Conservation (phyloP, 2,797 vertebrate genomes). For the Hoplostethus mediterraneus region DNA sequence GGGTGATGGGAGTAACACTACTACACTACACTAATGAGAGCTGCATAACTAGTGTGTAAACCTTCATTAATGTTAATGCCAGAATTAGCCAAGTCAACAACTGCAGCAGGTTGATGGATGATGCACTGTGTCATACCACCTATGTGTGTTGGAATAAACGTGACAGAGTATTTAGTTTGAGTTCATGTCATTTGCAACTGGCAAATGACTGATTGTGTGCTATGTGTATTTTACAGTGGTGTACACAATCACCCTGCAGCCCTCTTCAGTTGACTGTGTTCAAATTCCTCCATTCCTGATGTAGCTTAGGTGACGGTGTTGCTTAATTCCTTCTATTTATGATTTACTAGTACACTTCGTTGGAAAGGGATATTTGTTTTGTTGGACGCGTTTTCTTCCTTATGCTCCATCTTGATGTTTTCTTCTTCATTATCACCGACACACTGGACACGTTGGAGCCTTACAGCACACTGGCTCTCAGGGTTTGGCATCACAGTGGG, state of each 20-base stretch:
- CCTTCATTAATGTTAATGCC: constrained; percentile 43
- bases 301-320: constrained; percentile 21
- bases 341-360: constrained; percentile 8
- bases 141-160: constrained; percentile 8
- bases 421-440: constrained; percentile 10
- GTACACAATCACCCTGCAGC: too few relatives aligned
- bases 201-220: neutral
- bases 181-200: neutral
- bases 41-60: constrained; percentile 45
- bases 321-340: neutral
- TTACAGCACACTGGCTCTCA: constrained; percentile 2
- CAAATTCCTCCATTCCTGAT: too few relatives aligned
- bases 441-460: constrained; percentile 2
- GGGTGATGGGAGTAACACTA: constrained; percentile 29
- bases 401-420: too few relatives aligned
- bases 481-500: neutral
- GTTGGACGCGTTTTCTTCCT: neutral
- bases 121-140: neutral
- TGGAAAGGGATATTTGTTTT: constrained; percentile 8
- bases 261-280: too few relatives aligned
- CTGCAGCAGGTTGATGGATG: constrained; percentile 23
- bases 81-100: constrained; percentile 31
- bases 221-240: neutral
- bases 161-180: neutral
- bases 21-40: constrained; percentile 10